Conservation (phyloP, 1,140 invertebrate species). For the Caerostris darwini region DNA sequence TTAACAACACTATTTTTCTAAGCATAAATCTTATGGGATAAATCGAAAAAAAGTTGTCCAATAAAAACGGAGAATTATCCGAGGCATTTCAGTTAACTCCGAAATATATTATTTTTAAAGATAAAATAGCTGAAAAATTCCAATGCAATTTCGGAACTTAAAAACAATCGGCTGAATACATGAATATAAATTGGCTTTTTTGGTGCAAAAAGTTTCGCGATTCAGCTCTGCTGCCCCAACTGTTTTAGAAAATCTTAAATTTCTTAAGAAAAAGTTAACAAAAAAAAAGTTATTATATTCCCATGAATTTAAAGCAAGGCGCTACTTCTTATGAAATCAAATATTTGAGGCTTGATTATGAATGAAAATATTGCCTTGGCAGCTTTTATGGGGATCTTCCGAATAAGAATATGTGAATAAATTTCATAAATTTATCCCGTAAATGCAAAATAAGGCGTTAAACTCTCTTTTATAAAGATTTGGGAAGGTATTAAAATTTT, state of each 20-base stretch:
- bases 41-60: neutral
- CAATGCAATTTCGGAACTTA: neutral
- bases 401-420: neutral
- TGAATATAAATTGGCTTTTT: neutral
- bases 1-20: neutral
- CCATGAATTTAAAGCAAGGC: neutral
- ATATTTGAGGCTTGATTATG: neutral
- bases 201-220: no score
- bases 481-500: neutral
- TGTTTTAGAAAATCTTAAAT: neutral
- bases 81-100: neutral
- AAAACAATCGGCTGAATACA: neutral
- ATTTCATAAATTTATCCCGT: neutral
- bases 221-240: neutral
- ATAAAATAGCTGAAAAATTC: neutral
- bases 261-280: neutral
- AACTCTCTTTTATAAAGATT: neutral
- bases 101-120: neutral
- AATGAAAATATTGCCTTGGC: neutral
- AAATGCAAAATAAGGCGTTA: neutral
- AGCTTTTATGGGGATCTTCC: neutral
- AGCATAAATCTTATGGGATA: neutral
- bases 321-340: neutral
- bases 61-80: neutral
- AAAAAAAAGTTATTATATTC: neutral